These are phyloP conservation scores for Epinephelus coioides DNA, from an alignment of 2,797 vertebrate genomes.

Conservation along the genomic window DNA sequence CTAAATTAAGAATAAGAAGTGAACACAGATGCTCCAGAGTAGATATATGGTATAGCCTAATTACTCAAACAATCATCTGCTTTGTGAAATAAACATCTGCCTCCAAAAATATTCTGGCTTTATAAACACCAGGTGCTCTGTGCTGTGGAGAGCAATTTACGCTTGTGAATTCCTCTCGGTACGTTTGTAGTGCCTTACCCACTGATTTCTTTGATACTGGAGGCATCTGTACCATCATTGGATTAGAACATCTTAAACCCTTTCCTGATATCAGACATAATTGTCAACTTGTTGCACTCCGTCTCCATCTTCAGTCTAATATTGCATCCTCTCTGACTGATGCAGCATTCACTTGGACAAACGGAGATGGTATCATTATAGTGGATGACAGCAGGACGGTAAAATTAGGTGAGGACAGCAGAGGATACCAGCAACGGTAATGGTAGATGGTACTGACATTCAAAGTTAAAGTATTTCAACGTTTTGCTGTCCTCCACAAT, in stretches of 20 bases:
- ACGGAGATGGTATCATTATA: too few relatives aligned
- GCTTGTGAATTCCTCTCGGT: slow-evolving; percentile 16
- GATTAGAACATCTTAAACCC: slow-evolving; percentile 18
- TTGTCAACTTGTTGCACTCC: too few relatives aligned
- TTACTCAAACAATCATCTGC: slow-evolving; percentile 42
- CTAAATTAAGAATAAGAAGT: background rate
- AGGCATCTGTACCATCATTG: slow-evolving; percentile 3
- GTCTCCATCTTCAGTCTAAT: too few relatives aligned
- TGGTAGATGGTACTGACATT: too few relatives aligned
- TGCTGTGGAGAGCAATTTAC: slow-evolving; percentile 40
- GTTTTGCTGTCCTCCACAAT: too few relatives aligned
- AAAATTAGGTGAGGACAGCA: too few relatives aligned
- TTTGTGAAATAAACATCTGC: slow-evolving; percentile 50
- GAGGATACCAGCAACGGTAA: too few relatives aligned
- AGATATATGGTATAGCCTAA: slow-evolving; percentile 30
- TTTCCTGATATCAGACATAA: background rate
- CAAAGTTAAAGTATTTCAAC: too few relatives aligned
- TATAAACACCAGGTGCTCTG: slow-evolving; percentile 40
- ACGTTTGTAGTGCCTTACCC: slow-evolving; percentile 14
- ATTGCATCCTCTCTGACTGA: too few relatives aligned
- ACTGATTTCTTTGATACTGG: slow-evolving; percentile 29
- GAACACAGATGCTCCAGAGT: slow-evolving; percentile 35
- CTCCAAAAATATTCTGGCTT: slow-evolving; percentile 21
- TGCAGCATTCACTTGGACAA: too few relatives aligned
- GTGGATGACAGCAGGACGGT: too few relatives aligned